Base-by-base conservation (phyloP, 2,797 vertebrate genomes). In the Sebastes cheni region DNA sequence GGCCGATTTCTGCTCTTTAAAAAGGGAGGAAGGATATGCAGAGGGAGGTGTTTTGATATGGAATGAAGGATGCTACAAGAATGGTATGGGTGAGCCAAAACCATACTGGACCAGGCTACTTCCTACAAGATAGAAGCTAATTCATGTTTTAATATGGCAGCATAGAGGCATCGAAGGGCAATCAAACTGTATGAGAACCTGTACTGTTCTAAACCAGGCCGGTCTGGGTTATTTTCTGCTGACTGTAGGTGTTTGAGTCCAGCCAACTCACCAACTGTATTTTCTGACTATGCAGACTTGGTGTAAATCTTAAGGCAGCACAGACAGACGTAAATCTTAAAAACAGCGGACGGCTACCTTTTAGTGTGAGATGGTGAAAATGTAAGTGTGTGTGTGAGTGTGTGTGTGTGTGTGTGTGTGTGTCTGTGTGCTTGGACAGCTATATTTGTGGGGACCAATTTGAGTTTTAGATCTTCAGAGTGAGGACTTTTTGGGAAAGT, bases 171-270 rank as follows among this genome's bases (percentile, higher is more conserved):
- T 25, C 25, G 30, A 64, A 50, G 23, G n/a, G 54, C 29, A 58
- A 46, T 61, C 42, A 39, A 46, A 74, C 9, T 14, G 18, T 80
- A 7, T 23, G 61, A 67, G 54, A 23, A 73, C 34, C 34, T 4
- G 23, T 18, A 39, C 73, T 42, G 67, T 20, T 56, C 52, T 81
- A 61, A 55, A 42, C 22, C 65, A 11, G 52, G 70, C 69, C 5
- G 5, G 20, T 79, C 36, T 79, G 50, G 66, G 58, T 72, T 16
- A 39, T 55, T 81, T 89, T 58, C 67, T 86, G 86, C 89, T 89
- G 84, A 91, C 62, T 56, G 64, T 6, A 27, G 71, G 9, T 32
- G 60, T 84, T 81, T 75, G 61, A 81, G 27, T 71, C 34, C 73
- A 70, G 84, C 77, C 75, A 56, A 71, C 20, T 77, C 8, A 16